A percentile compares a stretch with the other conserved stretches of the same genome.
Evolutionary conservation across 2,113 vertebrate genomes (phyloP).

Genomic region (Taurulus bubalis): DNA sequence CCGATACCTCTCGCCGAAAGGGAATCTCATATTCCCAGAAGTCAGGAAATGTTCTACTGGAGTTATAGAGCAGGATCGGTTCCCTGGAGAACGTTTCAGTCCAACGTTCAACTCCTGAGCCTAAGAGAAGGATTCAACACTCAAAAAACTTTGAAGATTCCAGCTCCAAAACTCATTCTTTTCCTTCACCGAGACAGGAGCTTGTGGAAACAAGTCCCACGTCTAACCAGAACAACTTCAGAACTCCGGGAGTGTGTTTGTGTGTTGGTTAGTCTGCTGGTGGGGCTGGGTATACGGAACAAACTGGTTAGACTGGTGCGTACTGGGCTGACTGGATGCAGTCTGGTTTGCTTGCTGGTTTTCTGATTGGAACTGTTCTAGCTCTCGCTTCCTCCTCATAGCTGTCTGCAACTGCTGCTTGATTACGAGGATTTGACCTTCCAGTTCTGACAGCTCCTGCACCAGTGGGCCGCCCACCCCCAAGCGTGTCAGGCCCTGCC

Average conservation of each 20-base stretch:
- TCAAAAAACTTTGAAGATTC: conserved; percentile 27
- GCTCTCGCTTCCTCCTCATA: conserved; percentile 92
- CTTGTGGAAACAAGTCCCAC: conserved; percentile 35
- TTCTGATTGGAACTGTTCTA: conserved; percentile 92
- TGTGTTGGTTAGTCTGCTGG: conserved; percentile 76
- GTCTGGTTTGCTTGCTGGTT: conserved; percentile 76
- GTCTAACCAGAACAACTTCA: conserved; percentile 48
- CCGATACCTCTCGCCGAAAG: conserved; percentile 1
- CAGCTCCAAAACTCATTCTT: conserved; percentile 29
- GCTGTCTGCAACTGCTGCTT: conserved; percentile 94
- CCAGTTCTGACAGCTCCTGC: conserved; percentile 93
- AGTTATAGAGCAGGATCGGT: conserved; percentile 24
- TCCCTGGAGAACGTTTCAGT: conserved; percentile 29
- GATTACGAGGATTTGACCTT: conserved; percentile 93
- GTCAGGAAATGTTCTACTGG: conserved; percentile 29
- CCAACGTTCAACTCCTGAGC: conserved; percentile 37
- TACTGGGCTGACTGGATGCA: conserved; percentile 51
- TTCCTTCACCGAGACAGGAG: conserved; percentile 4
- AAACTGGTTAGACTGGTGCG: conserved; percentile 83
- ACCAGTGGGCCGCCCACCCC: conserved; percentile 79
- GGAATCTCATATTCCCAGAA: conserved; percentile 34
- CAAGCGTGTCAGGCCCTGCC: conserved; percentile 41
- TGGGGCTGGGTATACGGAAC: conserved; percentile 73
- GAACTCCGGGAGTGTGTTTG: conserved; percentile 69
- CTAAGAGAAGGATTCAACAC: conserved; percentile 26